phyloP scores from a whole-genome alignment of 2,888 invertebrate genomes.

The Acanthopleura granulata region DNA sequence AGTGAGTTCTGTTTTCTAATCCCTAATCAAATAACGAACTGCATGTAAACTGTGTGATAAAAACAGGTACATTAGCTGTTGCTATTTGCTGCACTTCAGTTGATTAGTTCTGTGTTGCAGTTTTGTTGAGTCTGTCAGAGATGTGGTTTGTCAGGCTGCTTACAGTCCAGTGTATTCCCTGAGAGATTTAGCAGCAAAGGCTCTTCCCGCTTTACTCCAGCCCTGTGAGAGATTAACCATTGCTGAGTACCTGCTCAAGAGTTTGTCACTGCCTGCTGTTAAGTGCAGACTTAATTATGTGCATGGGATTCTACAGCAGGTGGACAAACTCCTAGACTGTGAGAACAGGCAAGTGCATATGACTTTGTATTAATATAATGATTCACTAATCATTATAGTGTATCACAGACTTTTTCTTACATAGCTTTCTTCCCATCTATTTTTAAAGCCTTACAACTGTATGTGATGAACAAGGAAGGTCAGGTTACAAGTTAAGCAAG shows the following conservation, averaged over 20 bases:
- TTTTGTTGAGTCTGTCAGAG: slow-evolving; percentile 27
- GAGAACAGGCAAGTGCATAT: slow-evolving; percentile 14
- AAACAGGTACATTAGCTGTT: too few species aligned
- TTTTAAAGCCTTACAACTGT: too few species aligned
- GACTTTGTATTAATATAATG: not conserved
- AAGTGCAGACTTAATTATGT: slow-evolving; percentile 32
- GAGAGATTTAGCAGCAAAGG: slow-evolving; percentile 54
- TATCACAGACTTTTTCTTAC: too few species aligned
- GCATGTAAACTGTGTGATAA: too few species aligned
- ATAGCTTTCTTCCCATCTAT: too few species aligned
- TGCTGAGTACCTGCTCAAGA: not conserved
- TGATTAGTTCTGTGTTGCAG: slow-evolving; percentile 30
- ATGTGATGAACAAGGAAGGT: too few species aligned
- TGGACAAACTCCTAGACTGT: slow-evolving; percentile 25
- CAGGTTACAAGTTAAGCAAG: too few species aligned
- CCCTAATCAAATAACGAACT: too few species aligned
- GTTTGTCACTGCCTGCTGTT: not conserved
- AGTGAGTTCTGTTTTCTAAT: too few species aligned
- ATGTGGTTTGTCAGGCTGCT: slow-evolving; percentile 30
- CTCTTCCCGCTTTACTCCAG: slow-evolving; percentile 50
- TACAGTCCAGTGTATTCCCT: slow-evolving; percentile 55
- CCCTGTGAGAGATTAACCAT: slow-evolving; percentile 16
- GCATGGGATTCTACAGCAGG: slow-evolving; percentile 29
- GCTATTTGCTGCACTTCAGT: too few species aligned
- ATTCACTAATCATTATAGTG: too few species aligned